Conservation (phyloP, 2,797 vertebrate genomes). For the Lindbergichthys nudifrons region DNA sequence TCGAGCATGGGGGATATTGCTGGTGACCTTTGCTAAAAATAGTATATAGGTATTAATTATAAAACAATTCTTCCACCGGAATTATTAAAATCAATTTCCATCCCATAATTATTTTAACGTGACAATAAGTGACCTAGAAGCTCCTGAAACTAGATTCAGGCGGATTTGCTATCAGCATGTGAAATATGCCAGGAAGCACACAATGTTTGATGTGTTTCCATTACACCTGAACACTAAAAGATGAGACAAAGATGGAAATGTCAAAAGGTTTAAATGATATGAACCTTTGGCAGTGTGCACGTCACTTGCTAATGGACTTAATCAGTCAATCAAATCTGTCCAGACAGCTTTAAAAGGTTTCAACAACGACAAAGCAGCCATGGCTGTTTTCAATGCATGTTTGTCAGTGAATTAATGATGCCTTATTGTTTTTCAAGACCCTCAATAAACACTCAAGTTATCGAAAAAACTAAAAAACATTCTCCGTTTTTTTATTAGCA, state of each 20-base stretch:
- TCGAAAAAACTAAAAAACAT: not conserved
- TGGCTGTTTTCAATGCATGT: constrained; percentile 5
- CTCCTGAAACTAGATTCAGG: constrained; percentile 19
- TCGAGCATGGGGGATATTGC: constrained; percentile 11
- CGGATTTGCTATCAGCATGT: constrained; percentile 27
- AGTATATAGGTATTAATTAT: constrained; percentile 37
- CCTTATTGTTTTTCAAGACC: not conserved
- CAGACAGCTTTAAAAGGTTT: constrained; percentile 59
- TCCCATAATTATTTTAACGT: constrained; percentile 34
- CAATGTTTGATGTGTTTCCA: constrained; percentile 31
- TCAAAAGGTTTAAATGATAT: constrained; percentile 22
- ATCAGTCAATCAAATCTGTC: constrained; percentile 66
- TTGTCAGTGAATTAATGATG: constrained; percentile 17
- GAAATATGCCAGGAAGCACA: constrained; percentile 21
- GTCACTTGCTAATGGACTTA: constrained; percentile 53
- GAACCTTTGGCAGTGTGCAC: constrained; percentile 35
- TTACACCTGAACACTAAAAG: constrained; percentile 27
- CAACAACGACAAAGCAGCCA: constrained; percentile 25
- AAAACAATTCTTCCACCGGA: constrained; percentile 25
- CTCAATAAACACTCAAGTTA: not conserved
- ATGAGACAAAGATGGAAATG: constrained; percentile 35
- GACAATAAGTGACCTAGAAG: constrained; percentile 19
- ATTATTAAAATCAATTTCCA: constrained; percentile 42
- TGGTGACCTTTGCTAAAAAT: constrained; percentile 29
- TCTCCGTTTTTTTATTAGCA: not conserved